Base-by-base conservation (phyloP, 2,888 invertebrate species). In the Pseudococcus longispinus region DNA sequence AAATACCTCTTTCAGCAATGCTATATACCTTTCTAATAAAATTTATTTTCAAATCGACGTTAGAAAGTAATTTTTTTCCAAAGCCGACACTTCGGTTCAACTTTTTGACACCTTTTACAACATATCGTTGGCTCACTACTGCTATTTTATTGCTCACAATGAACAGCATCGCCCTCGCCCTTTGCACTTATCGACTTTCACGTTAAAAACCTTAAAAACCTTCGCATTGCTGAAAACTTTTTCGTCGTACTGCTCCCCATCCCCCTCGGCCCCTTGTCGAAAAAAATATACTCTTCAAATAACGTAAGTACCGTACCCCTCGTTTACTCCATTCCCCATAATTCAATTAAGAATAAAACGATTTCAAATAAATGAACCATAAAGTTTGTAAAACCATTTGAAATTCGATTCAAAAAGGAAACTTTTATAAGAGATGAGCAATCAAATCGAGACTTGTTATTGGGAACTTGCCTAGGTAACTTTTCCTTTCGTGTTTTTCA, bases 361-460 rank as follows among this genome's bases (percentile, higher is more conserved):
- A 80, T 80, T 80, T 80, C 32, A 80, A 80, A 80, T 80, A 80
- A 80, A 80, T 80, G 77, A 80, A 80, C 77, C 77, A 80, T 80
- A 42, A 80, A 80, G 9, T 80, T n/a, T n/a, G 77, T 80, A 20
- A 29, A 42, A 80, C 42, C 77, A 80, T 80, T 80, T 80, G 42
- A 37, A 42, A 77, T 6, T 77, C 18, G 20, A 80, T 20, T 80
- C 42, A 42, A 80, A 42, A 42, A 37, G 37, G 42, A 80, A 80
- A 42, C 77, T 80, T 80, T 80, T 37, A 29, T 11, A 20, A 42
- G 18, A 42, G 77, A 80, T 80, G 77, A 80, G 77, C 42, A 42
- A 80, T 42, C 77, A 80, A 80, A 80, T 80, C 32, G 42, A 80
- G 42, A 42, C 42, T 80, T 70, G 70, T 70, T 70, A 20, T 60